Base-by-base conservation (phyloP, 1,140 invertebrate species). In the Saccostrea glomerata region DNA sequence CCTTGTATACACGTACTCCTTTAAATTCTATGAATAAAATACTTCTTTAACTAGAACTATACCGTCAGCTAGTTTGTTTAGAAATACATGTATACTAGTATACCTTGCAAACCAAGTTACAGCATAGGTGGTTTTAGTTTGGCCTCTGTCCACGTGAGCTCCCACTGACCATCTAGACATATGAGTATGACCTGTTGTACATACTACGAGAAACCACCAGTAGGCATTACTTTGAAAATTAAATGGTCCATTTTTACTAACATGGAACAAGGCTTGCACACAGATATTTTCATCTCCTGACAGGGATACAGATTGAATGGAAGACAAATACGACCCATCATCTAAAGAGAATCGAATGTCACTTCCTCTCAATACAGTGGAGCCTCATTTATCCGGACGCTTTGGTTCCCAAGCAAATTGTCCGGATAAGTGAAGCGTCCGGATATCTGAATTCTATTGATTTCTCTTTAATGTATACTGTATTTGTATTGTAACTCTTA, bases 91-190 rank as follows among this genome's bases (percentile, higher is more conserved):
- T 36, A 36, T 36, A 82, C 36, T 30, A 2, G 20, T 20, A 25
- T 77, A 88, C 87, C 87, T 88, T 12, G 84, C 63, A 77, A 66
- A 88, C 87, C 87, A 88, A 0, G 83, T 85, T 15, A 88, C 54
- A 30, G 4, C 56, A 3, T 77, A 40, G 47, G 23, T 70, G 0
- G 82, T 56, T 17, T 66, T 88, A 56, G 87, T 85, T 54, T 86
- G 23, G 47, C 73, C 11, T 55, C 58, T 40, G 25, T 88, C 70
- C n/a, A 63, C 73, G 13, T 88, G 87, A 2, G 82, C 82, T 17
- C 87, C 87, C 17, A 88, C 60, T 70, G 84, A 88, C 87, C 87
- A 88, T n/a, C 47, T 58, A 23, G 87, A 83, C 73, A 77, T 55
- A 84, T 85, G 70, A 17, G 83, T 63, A 40, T 88, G 54, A 13